phyloP scores from a whole-genome alignment of 2,888 invertebrate genomes.

The Tridacna crocea region DNA sequence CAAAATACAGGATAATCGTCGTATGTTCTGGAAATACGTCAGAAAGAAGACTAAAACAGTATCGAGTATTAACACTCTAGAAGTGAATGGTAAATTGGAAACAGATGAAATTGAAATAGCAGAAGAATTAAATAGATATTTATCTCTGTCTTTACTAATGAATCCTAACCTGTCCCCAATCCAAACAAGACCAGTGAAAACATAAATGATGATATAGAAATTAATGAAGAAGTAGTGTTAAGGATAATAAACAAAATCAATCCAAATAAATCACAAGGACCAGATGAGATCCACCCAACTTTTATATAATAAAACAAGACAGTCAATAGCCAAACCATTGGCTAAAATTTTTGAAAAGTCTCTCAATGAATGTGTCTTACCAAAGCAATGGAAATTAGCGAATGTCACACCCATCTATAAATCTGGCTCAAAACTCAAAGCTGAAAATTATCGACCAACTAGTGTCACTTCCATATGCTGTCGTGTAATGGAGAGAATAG shows the following conservation, averaged over 20 bases:
- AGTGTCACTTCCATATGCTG: conserved; percentile 31
- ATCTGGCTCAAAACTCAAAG: conserved; percentile 13
- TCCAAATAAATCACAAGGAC: not conserved
- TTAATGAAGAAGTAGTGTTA: not conserved
- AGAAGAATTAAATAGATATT: conserved; percentile 5
- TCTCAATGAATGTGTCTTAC: conserved; percentile 6
- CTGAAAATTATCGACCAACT: conserved; percentile 28
- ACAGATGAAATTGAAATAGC: conserved; percentile 1
- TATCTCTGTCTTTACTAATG: conserved; percentile 8
- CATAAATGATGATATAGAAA: not conserved
- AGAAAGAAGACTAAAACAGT: not conserved
- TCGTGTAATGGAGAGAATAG: conserved; percentile 19
- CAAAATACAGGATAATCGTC: not conserved
- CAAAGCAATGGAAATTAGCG: conserved; percentile 31
- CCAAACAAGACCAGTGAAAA: not conserved
- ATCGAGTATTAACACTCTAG: not conserved
- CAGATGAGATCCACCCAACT: conserved; percentile 24
- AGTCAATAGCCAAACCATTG: not conserved
- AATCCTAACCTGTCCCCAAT: not conserved
- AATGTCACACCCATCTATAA: conserved; percentile 20
- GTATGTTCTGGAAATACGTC: conserved; percentile 15
- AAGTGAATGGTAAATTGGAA: not conserved
- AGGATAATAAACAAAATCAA: conserved; percentile 5
- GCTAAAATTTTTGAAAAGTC: conserved; percentile 17
- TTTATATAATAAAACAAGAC: conserved; percentile 4